Percentiles rank a stretch among this genome's conserved stretches.
Evolutionary conservation across 1,140 invertebrate species (phyloP).

Genomic region (Yoshiicerus persimilis): DNA sequence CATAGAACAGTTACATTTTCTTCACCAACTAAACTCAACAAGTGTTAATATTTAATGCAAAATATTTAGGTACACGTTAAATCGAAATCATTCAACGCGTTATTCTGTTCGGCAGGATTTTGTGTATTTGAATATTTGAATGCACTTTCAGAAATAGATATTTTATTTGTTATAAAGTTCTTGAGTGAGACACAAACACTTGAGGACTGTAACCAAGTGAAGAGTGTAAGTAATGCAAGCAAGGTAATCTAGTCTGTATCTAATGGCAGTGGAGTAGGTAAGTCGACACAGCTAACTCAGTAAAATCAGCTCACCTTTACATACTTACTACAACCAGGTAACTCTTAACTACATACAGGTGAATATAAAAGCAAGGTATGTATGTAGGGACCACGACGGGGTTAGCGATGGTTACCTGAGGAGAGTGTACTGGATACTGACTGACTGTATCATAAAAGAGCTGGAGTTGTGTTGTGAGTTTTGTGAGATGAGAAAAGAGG

Average conservation of each 20-base stretch:
- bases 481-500: background rate
- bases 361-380: background rate
- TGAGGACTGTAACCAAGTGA: background rate
- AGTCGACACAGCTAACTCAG: background rate
- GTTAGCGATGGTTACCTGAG: slow-evolving; percentile 29
- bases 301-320: background rate
- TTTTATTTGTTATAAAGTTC: background rate
- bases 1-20: too few species aligned
- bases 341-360: background rate
- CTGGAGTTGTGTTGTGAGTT: background rate
- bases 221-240: background rate
- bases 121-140: background rate
- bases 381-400: background rate
- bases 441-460: slow-evolving; percentile 31
- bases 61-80: too few species aligned
- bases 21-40: too few species aligned
- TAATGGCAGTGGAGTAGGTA: background rate
- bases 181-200: background rate
- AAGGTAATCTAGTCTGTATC: background rate
- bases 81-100: too few species aligned
- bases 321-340: background rate
- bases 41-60: too few species aligned
- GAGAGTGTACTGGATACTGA: slow-evolving; percentile 36
- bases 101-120: too few species aligned
- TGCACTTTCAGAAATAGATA: background rate